Evolutionary conservation across 2,797 vertebrate species (phyloP).

Genomic region (Lacerta viridis): DNA sequence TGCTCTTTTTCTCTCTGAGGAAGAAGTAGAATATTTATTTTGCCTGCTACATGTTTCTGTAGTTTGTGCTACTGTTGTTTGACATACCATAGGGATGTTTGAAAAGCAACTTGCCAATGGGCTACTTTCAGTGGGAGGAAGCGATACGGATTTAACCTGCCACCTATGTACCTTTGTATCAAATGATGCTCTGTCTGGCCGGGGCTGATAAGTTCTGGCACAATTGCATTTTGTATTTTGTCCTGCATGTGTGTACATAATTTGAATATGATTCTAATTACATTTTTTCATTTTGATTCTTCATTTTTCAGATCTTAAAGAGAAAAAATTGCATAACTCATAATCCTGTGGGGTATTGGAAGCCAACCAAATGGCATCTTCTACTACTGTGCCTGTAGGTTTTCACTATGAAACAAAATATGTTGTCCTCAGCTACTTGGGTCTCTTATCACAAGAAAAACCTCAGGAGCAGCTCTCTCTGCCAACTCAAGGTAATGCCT

Average conservation of each 20-base stretch:
- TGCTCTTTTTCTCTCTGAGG: neutral
- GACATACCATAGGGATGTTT: neutral
- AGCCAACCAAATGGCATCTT: slow-evolving; percentile 82
- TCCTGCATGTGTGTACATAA: neutral
- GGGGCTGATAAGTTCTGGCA: neutral
- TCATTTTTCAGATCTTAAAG: slow-evolving; percentile 46
- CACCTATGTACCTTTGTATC: too few species aligned
- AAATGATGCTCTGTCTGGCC: too few species aligned
- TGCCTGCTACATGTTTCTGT: slow-evolving; percentile 9
- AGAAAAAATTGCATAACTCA: slow-evolving; percentile 35
- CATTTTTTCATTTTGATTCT: slow-evolving; percentile 49
- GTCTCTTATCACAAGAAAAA: slow-evolving; percentile 81
- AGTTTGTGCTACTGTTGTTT: slow-evolving; percentile 32
- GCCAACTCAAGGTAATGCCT: slow-evolving; percentile 82
- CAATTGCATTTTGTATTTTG: slow-evolving; percentile 35
- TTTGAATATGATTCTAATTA: slow-evolving; percentile 21
- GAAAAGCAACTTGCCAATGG: neutral
- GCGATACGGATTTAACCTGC: neutral
- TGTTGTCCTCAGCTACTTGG: slow-evolving; percentile 93
- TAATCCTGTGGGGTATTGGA: slow-evolving; percentile 37
- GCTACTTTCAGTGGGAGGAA: neutral
- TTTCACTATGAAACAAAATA: slow-evolving; percentile 97
- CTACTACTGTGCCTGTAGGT: slow-evolving; percentile 88
- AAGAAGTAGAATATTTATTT: slow-evolving; percentile 37
- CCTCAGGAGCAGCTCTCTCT: slow-evolving; percentile 70